Percentiles rank a stretch among this genome's conserved stretches.
phyloP scores from a whole-genome alignment of 2,797 vertebrate genomes.

The Semaprochilodus insignis region DNA sequence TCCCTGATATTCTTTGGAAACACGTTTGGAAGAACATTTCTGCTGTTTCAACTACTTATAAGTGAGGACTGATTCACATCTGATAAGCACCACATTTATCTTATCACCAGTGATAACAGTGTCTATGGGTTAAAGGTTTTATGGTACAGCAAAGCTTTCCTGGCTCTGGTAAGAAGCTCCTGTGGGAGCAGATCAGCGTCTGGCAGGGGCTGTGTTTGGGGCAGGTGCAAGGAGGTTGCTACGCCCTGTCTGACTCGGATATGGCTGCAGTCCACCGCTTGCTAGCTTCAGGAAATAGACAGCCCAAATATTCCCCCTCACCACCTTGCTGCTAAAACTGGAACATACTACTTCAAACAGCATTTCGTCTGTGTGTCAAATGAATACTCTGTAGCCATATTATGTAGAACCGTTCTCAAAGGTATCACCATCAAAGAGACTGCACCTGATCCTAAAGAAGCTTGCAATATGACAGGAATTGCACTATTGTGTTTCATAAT shows the following conservation, averaged over 20 bases:
- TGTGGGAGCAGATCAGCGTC: conserved; percentile 38
- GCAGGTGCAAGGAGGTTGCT: conserved; percentile 56
- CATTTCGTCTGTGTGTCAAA: conserved; percentile 19
- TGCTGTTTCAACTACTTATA: too few species aligned
- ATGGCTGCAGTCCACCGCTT: conserved; percentile 58
- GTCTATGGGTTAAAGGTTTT: conserved; percentile 18
- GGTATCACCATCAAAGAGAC: conserved; percentile 7
- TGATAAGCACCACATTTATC: too few species aligned
- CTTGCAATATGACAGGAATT: not conserved
- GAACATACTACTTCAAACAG: conserved; percentile 41
- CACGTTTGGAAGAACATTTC: too few species aligned
- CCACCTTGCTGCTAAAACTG: conserved; percentile 25
- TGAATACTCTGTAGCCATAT: conserved; percentile 22
- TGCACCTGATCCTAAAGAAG: conserved; percentile 26
- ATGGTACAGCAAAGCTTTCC: conserved; percentile 27
- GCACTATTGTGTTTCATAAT: conserved; percentile 33
- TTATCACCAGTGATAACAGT: not conserved
- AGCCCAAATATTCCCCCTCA: conserved; percentile 30
- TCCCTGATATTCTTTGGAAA: too few species aligned
- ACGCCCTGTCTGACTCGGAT: conserved; percentile 49
- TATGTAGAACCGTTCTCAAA: conserved; percentile 2
- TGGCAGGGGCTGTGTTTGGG: conserved; percentile 54
- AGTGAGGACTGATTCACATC: too few species aligned
- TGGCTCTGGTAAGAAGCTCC: conserved; percentile 46
- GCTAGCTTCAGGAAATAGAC: conserved; percentile 59